A percentile compares a stretch with the other conserved stretches of the same genome.
Conservation (phyloP, 2,797 vertebrate species). For the Emydoidea blandingii region DNA sequence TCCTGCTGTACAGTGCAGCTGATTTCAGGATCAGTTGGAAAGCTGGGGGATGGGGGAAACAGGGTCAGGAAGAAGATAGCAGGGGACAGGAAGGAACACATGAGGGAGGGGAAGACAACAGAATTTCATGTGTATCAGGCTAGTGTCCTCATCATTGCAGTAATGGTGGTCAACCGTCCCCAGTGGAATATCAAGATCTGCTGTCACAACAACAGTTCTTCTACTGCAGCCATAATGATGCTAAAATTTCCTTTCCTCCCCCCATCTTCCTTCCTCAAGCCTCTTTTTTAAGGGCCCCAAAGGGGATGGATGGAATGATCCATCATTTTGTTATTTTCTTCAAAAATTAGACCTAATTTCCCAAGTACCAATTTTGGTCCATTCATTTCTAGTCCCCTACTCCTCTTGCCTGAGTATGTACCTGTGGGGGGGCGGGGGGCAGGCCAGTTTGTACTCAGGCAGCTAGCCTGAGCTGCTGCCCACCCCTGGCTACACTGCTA, state of each 20-base stretch:
- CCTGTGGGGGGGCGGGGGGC: neutral
- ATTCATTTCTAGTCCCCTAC: neutral
- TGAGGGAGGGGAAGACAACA: neutral
- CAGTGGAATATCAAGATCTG: neutral
- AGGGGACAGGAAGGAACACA: neutral
- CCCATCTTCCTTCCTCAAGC: neutral
- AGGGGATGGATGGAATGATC: neutral
- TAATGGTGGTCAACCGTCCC: neutral
- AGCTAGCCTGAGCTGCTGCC: too few relatives aligned
- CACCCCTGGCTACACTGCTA: neutral
- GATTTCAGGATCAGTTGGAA: neutral
- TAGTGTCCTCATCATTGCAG: neutral
- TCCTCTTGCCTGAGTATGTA: neutral
- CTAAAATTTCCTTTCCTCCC: neutral
- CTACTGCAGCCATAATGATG: too few relatives aligned
- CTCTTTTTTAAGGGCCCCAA: neutral
- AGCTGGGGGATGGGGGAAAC: neutral
- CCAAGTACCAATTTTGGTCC: neutral
- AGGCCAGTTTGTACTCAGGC: too few relatives aligned
- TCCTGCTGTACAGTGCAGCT: neutral
- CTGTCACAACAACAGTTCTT: too few relatives aligned
- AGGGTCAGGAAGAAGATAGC: neutral
- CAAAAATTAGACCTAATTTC: neutral
- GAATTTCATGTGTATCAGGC: neutral
- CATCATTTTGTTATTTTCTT: neutral